Base-by-base conservation (phyloP, 2,888 invertebrate genomes). In the Patella ulyssiponensis region DNA sequence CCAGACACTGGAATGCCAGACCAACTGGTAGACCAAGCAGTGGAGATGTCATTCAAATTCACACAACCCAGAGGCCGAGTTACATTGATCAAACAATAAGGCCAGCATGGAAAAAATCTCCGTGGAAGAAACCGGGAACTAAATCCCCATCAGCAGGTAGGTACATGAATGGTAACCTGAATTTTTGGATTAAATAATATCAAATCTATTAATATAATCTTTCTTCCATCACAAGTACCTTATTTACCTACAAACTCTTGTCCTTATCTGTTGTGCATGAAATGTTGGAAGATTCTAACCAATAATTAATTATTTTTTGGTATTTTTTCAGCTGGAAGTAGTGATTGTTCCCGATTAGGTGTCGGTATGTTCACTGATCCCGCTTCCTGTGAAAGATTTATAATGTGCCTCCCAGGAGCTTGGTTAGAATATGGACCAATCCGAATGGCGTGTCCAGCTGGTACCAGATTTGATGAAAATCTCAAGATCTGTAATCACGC, bases 401-500 rank as follows among this genome's bases (percentile, higher is more conserved):
- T 82, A 75, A 81, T 83, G 73, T 85, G 85, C 27, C 69, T 83
- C 71, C 81, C 80, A 0, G 83, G 81, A 3, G 77, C 75, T 12
- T 82, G 82, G 80, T 54, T 79, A 27, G 75, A 80, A 51, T 79
- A 82, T 70, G 78, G 80, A 11, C 82, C 81, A 23, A 80, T 83
- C 58, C 76, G 80, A 33, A 84, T 84, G 84, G 51, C 71, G n/a
- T 84, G 84, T 58, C 83, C 84, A 0, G 71, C 78, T 20, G 83
- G 84, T 3, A 84, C 84, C 0, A 69, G 79, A 71, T 84, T 82
- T 74, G 84, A 84, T 73, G 76, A 77, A 51, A 73, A 75, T 23
- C 76, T 84, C 52, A 82, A 81, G 56, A 80, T 84, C 71, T 84
- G 84, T 58, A 84, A 84, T 73, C 82, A 84, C 58, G 81, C 80